Conservation (phyloP, 2,113 vertebrate species). For the Falcunculus frontatus region DNA sequence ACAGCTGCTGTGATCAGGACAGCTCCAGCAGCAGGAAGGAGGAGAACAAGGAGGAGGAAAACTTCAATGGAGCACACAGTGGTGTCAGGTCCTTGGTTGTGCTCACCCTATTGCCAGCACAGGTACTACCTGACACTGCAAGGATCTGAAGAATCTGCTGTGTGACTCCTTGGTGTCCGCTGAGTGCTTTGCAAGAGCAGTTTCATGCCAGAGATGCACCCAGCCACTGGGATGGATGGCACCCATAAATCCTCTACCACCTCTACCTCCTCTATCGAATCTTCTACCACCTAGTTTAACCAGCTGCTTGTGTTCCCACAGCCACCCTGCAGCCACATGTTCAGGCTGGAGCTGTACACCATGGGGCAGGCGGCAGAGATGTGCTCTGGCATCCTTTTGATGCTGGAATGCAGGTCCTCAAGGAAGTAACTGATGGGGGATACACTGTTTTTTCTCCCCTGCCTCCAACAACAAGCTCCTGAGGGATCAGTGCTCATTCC, state of each 20-base stretch:
- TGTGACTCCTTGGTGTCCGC: not conserved
- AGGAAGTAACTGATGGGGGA: not conserved
- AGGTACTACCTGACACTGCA: not conserved
- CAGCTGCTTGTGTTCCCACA: not conserved
- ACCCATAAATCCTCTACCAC: not conserved
- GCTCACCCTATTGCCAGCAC: not conserved
- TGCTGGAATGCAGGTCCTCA: not conserved
- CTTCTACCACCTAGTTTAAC: not conserved
- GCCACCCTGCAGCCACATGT: not conserved
- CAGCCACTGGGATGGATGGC: not conserved
- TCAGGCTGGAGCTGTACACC: not conserved
- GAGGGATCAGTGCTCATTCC: not conserved
- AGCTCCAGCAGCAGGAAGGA: not conserved
- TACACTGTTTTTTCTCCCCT: not conserved
- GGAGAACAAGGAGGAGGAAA: not conserved
- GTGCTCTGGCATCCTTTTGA: not conserved
- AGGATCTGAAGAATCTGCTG: not conserved
- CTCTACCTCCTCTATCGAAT: too few species aligned
- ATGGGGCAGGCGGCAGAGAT: not conserved
- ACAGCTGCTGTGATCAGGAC: not conserved
- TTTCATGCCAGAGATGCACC: not conserved
- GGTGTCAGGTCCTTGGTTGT: not conserved
- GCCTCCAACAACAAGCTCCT: not conserved
- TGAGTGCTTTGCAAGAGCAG: not conserved
- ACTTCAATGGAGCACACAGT: fast-evolving